A percentile compares a stretch with the other conserved stretches of the same genome.
phyloP scores from a whole-genome alignment of 1,140 invertebrate genomes.

The Cryptotermes secundus region DNA sequence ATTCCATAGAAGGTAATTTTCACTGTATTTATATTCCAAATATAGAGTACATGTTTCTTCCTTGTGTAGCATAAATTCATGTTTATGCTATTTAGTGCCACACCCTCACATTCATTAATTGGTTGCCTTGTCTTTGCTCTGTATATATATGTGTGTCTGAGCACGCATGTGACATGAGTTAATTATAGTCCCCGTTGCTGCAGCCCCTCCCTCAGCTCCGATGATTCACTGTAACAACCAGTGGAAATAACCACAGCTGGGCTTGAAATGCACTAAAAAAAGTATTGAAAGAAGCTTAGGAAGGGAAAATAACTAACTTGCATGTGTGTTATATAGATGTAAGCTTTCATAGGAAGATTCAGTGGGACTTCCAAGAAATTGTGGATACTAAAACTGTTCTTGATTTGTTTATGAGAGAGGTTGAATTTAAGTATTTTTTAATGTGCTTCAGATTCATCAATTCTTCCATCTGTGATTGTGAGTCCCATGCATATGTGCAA shows the following conservation, averaged over 20 bases:
- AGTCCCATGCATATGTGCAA: neutral
- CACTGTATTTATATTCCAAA: no score
- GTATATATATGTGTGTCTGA: neutral
- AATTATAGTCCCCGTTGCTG: neutral
- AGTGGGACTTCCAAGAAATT: neutral
- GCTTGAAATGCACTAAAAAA: neutral
- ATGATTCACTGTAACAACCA: neutral
- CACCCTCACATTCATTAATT: neutral
- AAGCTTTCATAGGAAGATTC: neutral
- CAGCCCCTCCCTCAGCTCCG: neutral
- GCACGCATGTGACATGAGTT: neutral
- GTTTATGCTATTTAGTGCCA: neutral
- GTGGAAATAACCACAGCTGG: constrained; percentile 17
- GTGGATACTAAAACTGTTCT: neutral
- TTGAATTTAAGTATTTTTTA: neutral
- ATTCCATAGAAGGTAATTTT: no score
- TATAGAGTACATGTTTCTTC: no score
- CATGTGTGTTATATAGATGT: neutral
- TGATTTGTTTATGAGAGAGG: neutral
- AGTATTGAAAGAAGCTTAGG: neutral
- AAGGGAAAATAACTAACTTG: neutral
- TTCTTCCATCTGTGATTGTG: neutral
- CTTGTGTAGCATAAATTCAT: no score
- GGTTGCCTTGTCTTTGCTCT: neutral
- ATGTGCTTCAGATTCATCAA: neutral